Percentiles rank a stretch among this genome's conserved stretches.
phyloP scores from a whole-genome alignment of 1,140 invertebrate genomes.

The Zaprionus davidi region DNA sequence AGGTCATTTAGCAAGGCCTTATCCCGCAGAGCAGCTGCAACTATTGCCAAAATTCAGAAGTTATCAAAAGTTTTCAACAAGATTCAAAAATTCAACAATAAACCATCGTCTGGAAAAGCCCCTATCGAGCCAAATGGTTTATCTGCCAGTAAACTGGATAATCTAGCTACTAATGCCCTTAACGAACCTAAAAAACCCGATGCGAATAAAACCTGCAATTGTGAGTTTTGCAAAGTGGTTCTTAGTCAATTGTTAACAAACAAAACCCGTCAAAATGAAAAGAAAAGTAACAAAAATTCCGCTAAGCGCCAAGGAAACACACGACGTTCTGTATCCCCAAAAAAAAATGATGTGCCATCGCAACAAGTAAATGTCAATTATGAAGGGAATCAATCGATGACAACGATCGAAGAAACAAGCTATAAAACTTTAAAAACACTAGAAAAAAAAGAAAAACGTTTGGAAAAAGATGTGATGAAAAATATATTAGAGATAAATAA shows the following conservation, averaged over 20 bases:
- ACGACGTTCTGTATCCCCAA: neutral
- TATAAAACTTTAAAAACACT: neutral
- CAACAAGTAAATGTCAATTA: neutral
- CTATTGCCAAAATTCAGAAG: conserved; percentile 44
- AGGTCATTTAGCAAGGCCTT: conserved; percentile 25
- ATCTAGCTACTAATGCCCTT: neutral
- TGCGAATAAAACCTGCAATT: conserved; percentile 7
- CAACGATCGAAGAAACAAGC: neutral
- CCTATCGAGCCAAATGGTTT: neutral
- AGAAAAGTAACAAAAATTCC: conserved; percentile 11
- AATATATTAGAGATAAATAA: conserved; percentile 11
- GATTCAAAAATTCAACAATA: conserved; percentile 17
- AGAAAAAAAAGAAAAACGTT: conserved; percentile 9
- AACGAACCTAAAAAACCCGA: neutral
- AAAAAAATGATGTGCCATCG: neutral
- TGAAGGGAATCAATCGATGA: neutral
- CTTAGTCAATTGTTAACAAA: conserved; percentile 15
- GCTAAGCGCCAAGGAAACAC: neutral
- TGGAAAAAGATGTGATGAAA: conserved; percentile 16
- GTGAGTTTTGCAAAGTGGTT: conserved; percentile 33
- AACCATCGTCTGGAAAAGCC: neutral
- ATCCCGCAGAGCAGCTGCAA: conserved; percentile 27
- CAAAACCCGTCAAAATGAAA: conserved; percentile 1
- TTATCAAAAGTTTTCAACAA: conserved; percentile 37
- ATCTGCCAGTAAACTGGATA: neutral